A percentile compares a stretch with the other conserved stretches of the same genome.
phyloP scores from a whole-genome alignment of 2,888 invertebrate species.

The Dicycla oo region DNA sequence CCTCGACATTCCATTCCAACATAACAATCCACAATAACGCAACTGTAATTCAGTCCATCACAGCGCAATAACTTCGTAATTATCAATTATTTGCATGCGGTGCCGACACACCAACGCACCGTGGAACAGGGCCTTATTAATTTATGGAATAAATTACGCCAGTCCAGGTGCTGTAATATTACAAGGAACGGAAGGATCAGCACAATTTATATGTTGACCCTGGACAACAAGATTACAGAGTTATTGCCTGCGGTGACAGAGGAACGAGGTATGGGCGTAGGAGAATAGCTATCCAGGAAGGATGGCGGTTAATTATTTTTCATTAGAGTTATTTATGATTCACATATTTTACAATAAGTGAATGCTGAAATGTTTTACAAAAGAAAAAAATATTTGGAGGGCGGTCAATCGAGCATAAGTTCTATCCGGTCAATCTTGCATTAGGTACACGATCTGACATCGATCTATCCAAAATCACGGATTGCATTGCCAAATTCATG shows the following conservation, averaged over 20 bases:
- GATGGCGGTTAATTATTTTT: slow-evolving; percentile 29
- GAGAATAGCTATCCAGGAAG: slow-evolving; percentile 10
- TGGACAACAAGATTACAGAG: slow-evolving; percentile 53
- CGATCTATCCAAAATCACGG: no score
- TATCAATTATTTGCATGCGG: slow-evolving; percentile 61
- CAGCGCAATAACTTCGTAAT: slow-evolving; percentile 49
- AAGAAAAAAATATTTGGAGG: not conserved
- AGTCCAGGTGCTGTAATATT: slow-evolving; percentile 60
- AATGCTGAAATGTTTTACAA: not conserved
- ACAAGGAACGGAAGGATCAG: slow-evolving; percentile 41
- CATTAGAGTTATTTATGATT: not conserved
- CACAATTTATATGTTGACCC: slow-evolving; percentile 61
- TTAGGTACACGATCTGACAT: no score
- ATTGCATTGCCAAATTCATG: no score
- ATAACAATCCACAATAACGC: slow-evolving; percentile 26
- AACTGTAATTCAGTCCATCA: slow-evolving; percentile 27
- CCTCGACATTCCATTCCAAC: not conserved
- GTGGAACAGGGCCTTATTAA: slow-evolving; percentile 55
- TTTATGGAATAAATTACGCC: slow-evolving; percentile 65
- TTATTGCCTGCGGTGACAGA: slow-evolving; percentile 49
- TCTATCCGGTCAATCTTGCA: no score
- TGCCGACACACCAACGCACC: slow-evolving; percentile 25
- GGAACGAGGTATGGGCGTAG: slow-evolving; percentile 30
- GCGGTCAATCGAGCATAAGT: not conserved
- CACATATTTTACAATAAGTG: not conserved